Evolutionary conservation across 2,888 invertebrate species (phyloP).

Genomic region (Ophion slaviceki): DNA sequence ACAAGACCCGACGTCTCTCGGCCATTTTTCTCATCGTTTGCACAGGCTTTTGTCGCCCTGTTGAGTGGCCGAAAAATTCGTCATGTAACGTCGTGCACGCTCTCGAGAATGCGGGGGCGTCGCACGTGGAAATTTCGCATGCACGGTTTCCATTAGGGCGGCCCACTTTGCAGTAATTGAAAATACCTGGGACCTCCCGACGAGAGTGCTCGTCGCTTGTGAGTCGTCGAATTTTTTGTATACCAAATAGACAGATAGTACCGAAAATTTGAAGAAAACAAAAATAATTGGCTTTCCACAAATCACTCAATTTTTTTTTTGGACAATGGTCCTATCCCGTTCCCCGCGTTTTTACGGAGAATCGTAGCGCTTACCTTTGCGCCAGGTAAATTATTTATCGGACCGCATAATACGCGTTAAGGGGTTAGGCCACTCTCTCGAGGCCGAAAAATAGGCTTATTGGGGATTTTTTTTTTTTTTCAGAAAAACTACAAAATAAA

Average conservation of each 20-base stretch:
- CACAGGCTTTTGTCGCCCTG: neutral
- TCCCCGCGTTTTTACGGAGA: neutral
- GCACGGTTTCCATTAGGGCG: neutral
- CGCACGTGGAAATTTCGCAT: neutral
- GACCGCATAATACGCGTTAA: neutral
- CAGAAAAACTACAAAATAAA: too few relatives aligned
- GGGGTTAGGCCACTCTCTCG: too few relatives aligned
- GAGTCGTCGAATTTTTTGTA: too few relatives aligned
- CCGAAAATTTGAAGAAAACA: neutral
- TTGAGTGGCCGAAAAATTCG: conserved; percentile 2
- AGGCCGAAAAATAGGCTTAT: too few relatives aligned
- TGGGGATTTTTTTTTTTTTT: too few relatives aligned
- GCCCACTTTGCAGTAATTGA: neutral
- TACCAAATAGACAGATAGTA: neutral
- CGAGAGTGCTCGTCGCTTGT: too few relatives aligned
- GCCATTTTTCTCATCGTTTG: neutral
- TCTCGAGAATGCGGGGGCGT: neutral
- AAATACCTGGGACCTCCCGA: neutral
- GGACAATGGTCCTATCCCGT: neutral
- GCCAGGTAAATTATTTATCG: neutral
- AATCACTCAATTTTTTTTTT: neutral
- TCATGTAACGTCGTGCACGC: neutral
- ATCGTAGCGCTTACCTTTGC: too few relatives aligned
- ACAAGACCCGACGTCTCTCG: neutral
- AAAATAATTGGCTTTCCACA: neutral